phyloP scores from a whole-genome alignment of 2,113 vertebrate genomes.

The Callithrix jacchus region DNA sequence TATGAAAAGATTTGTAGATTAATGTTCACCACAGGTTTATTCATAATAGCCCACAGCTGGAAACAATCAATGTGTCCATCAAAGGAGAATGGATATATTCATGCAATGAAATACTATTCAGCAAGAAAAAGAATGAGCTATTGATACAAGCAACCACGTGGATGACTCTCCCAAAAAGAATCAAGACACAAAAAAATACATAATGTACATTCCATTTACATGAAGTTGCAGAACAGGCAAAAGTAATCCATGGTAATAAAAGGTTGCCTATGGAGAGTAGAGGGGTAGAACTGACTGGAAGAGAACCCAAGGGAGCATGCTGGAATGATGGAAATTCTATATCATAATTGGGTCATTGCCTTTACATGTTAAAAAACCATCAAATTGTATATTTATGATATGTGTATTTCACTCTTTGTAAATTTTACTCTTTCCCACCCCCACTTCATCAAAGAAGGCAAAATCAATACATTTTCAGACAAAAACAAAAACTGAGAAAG shows the following conservation, averaged over 20 bases:
- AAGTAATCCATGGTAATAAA: not conserved
- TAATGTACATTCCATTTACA: not conserved
- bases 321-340: not conserved
- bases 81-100: not conserved
- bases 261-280: not conserved
- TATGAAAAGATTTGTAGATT: not conserved
- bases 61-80: not conserved
- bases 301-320: not conserved
- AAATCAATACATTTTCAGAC: constrained; percentile 2
- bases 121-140: not conserved
- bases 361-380: not conserved
- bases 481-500: constrained; percentile 17
- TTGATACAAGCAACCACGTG: not conserved
- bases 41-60: not conserved
- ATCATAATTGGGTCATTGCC: not conserved
- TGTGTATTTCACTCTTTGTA: not conserved
- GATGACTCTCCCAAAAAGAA: not conserved
- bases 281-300: not conserved
- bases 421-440: not conserved
- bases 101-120: not conserved
- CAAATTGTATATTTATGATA: not conserved
- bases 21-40: not conserved
- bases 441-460: not conserved
- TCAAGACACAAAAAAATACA: not conserved
- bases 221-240: not conserved